A percentile compares a stretch with the other conserved stretches of the same genome.
Evolutionary conservation across 2,888 invertebrate genomes (phyloP).

Genomic region (Belgica antarctica): DNA sequence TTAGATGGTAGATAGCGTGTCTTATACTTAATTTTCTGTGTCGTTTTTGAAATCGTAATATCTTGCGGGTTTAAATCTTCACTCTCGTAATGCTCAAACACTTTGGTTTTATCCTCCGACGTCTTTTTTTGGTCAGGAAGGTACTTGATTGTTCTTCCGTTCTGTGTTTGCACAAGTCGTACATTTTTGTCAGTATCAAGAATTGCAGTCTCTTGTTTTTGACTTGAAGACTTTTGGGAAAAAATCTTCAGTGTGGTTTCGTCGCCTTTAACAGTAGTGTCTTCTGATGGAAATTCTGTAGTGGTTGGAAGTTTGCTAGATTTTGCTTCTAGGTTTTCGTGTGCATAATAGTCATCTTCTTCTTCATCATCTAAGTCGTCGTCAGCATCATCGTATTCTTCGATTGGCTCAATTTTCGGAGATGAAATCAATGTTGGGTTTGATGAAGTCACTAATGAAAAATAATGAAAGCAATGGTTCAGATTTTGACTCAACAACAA

Average conservation of each 20-base stretch:
- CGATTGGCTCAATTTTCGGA: constrained; percentile 48
- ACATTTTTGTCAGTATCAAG: constrained; percentile 49
- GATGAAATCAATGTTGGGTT: constrained; percentile 34
- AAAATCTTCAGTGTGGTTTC: constrained; percentile 39
- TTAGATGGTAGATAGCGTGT: constrained; percentile 38
- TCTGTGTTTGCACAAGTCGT: constrained; percentile 52
- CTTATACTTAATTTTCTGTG: constrained; percentile 39
- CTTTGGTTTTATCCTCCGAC: constrained; percentile 47
- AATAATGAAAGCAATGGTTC: background rate
- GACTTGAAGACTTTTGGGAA: constrained; percentile 50
- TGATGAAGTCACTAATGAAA: constrained; percentile 30
- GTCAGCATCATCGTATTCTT: constrained; percentile 56
- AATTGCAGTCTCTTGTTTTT: constrained; percentile 51
- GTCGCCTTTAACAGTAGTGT: background rate
- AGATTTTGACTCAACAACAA: background rate
- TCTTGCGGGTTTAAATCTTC: constrained; percentile 51
- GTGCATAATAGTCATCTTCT: constrained; percentile 62
- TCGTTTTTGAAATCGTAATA: constrained; percentile 49
- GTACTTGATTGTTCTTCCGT: constrained; percentile 48
- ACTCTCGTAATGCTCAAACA: constrained; percentile 45
- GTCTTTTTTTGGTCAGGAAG: background rate
- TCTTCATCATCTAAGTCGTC: constrained; percentile 61
- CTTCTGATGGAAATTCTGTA: constrained; percentile 40
- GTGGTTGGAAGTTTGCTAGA: constrained; percentile 49
- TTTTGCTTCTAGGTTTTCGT: constrained; percentile 49